These are phyloP conservation scores for Morone saxatilis DNA, from an alignment of 2,113 vertebrate species.

Conservation along the genomic window DNA sequence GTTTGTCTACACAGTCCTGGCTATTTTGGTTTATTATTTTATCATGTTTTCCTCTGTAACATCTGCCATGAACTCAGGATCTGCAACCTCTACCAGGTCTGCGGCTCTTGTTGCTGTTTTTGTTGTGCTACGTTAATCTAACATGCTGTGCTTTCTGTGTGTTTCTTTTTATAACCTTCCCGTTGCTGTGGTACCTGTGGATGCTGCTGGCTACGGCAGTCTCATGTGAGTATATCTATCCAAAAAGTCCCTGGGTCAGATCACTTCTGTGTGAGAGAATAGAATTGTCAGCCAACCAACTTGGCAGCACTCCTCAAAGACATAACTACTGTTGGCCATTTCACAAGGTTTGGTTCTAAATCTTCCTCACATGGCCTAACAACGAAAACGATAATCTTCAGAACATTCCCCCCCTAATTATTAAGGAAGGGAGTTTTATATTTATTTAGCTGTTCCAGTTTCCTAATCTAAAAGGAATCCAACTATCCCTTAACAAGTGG, in stretches of 20 bases:
- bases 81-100: background rate
- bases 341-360: background rate
- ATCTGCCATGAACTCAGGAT: background rate
- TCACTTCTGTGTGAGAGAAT: constrained; percentile 9
- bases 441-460: constrained; percentile 36
- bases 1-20: background rate
- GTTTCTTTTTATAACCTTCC: constrained; percentile 28
- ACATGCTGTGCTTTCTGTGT: constrained; percentile 56
- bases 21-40: background rate
- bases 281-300: background rate
- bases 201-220: constrained; percentile 66
- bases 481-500: background rate
- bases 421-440: constrained; percentile 13
- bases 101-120: background rate
- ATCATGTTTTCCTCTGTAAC: background rate
- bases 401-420: constrained; percentile 6
- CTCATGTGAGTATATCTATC: constrained; percentile 77
- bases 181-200: constrained; percentile 33
- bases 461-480: constrained; percentile 19
- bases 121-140: constrained; percentile 22
- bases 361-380: no score
- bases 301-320: background rate
- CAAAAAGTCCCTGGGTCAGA: constrained; percentile 22
- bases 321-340: background rate
- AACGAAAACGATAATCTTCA: background rate